These are phyloP conservation scores for Procambarus virginalis DNA, from an alignment of 1,140 invertebrate genomes.

Conservation along the genomic window DNA sequence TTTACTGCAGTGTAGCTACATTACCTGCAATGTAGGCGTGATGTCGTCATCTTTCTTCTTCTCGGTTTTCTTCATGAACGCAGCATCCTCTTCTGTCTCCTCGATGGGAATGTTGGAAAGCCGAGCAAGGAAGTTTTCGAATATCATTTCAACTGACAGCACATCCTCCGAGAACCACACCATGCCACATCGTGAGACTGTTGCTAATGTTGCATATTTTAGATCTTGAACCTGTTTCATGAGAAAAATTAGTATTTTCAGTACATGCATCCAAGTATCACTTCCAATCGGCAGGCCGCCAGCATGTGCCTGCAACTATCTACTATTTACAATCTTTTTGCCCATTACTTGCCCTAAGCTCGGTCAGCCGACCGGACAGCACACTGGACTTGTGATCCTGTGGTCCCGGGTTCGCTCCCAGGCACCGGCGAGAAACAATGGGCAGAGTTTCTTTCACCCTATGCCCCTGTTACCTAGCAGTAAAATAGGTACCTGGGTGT, in stretches of 20 bases:
- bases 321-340: no score
- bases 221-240: conserved; percentile 89
- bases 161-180: conserved; percentile 99
- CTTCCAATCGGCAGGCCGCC: no score
- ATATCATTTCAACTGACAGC: conserved; percentile 98
- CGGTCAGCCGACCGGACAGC: no score
- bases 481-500: no score
- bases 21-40: conserved; percentile 85
- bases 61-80: conserved; percentile 73
- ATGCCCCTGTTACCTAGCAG: no score
- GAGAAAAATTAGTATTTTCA: background rate
- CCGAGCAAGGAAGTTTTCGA: conserved; percentile 93
- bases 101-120: conserved; percentile 93
- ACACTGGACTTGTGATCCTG: no score
- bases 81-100: conserved; percentile 85
- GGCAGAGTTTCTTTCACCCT: no score
- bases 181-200: conserved; percentile 99
- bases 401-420: no score
- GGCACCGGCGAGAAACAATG: no score
- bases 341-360: no score
- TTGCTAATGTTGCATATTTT: conserved; percentile 98
- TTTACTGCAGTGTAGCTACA: background rate
- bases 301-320: no score
- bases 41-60: conserved; percentile 84
- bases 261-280: background rate